Evolutionary conservation across 2,888 invertebrate genomes (phyloP), one percentile per base, ranked within the genome.

Genomic region (Athalia cordata): DNA sequence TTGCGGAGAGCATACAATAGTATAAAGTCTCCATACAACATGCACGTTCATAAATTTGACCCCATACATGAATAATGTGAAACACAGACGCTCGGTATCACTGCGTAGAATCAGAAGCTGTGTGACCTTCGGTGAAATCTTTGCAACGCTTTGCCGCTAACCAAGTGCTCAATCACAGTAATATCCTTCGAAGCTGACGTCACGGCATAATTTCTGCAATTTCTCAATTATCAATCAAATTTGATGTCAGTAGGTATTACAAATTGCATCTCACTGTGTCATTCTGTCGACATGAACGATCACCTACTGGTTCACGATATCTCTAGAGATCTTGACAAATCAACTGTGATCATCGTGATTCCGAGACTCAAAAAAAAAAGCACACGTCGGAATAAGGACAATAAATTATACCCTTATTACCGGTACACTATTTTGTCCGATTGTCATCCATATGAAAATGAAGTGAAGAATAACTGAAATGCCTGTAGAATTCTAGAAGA

Each of bases 141-240:
- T 52, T 62, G 62, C 52, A 64, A 62, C 50, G 50, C 13, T 50
- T 80, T 76, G 78, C 81, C 81, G 78, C 77, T 62, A 81, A 84
- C 83, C 84, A 87, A 86, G 85, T 84, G 85, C 82, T 82, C 87
- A 87, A 87, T 87, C 85, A 87, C 81, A 81, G 83, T 86, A 86
- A 86, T 86, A 80, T 79, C 68, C 80, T 82, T 81, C 81, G 79
- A 59, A 55, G 78, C 83, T 83, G 84, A 86, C 86, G 86, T 87
- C 86, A 85, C 81, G 62, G 82, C 80, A 82, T 87, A 85, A 87
- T 85, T 84, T 84, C 82, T 72, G 84, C 86, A 87, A 87, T 87
- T 87, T 87, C 85, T 84, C 87, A 87, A 87, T 87, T 87, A 84
- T 81, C 85, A 81, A 86, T 86, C 84, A 86, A 85, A 87, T 82